Percentiles rank a stretch among this genome's conserved stretches.
Conservation (phyloP, 2,113 vertebrate species). For the Panthera leo region DNA sequence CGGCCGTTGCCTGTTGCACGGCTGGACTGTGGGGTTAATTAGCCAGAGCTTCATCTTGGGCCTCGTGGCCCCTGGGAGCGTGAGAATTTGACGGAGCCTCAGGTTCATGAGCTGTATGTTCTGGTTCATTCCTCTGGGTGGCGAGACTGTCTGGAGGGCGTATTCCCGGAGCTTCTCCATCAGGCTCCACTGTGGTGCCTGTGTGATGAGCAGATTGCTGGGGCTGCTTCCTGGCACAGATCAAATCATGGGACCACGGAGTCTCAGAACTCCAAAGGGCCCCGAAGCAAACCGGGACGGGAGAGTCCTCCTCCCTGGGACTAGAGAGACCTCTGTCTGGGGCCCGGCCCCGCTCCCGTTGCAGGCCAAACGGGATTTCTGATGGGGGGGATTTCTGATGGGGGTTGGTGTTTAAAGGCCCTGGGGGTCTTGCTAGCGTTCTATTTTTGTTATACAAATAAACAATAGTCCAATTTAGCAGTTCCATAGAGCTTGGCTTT, state of each 20-base stretch:
- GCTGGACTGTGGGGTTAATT: neutral
- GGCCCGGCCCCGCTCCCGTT: accelerated
- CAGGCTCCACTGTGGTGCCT: neutral
- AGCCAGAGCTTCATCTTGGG: neutral
- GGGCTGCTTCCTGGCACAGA: neutral
- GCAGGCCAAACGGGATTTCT: neutral
- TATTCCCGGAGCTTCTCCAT: slow-evolving; percentile 42
- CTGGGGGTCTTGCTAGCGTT: neutral
- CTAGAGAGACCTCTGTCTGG: accelerated
- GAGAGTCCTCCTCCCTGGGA: neutral
- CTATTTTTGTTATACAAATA: neutral
- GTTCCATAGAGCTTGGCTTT: neutral
- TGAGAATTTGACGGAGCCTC: neutral
- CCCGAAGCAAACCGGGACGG: too few species aligned
- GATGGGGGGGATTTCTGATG: neutral
- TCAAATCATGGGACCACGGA: neutral
- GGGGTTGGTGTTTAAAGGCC: neutral
- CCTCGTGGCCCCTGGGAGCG: accelerated
- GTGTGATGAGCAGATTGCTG: neutral
- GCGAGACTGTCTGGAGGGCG: neutral
- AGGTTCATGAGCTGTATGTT: neutral
- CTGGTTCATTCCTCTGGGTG: neutral
- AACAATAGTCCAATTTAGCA: neutral
- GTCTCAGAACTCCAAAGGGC: neutral
- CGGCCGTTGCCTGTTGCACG: neutral